These are phyloP conservation scores for Perizoma flavofasciatum DNA, from an alignment of 2,888 invertebrate genomes.

Conservation along the genomic window DNA sequence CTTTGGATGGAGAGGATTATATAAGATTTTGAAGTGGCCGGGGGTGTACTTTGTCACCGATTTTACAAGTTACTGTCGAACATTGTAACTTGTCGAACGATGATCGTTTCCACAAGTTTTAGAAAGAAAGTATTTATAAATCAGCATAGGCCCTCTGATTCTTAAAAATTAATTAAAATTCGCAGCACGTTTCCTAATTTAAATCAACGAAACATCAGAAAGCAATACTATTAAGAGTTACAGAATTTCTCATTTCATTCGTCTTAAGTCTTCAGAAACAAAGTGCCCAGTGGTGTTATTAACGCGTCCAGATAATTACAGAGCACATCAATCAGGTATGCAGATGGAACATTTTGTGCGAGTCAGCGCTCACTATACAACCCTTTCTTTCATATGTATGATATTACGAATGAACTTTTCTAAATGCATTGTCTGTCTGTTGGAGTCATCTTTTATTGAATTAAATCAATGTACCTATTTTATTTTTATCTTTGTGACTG, in stretches of 20 bases:
- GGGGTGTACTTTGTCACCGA: too few relatives aligned
- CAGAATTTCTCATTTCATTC: conserved; percentile 83
- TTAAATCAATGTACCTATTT: conserved; percentile 5
- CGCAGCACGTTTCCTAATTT: conserved; percentile 55
- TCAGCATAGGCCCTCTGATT: background rate
- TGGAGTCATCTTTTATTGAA: conserved; percentile 12
- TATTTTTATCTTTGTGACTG: conserved; percentile 4
- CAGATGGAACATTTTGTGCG: conserved; percentile 82
- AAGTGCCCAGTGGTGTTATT: conserved; percentile 83
- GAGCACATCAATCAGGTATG: conserved; percentile 83
- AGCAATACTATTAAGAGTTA: conserved; percentile 79
- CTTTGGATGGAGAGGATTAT: too few relatives aligned
- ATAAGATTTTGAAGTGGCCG: too few relatives aligned
- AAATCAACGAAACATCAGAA: conserved; percentile 82
- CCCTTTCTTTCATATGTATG: conserved; percentile 81
- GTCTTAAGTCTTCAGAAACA: conserved; percentile 82
- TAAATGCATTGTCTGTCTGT: conserved; percentile 44
- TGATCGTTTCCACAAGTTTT: too few relatives aligned
- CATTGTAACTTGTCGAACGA: too few relatives aligned
- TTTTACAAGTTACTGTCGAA: too few relatives aligned
- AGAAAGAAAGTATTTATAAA: too few relatives aligned
- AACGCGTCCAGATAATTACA: conserved; percentile 84
- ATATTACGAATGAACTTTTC: conserved; percentile 63
- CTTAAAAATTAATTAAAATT: conserved; percentile 55
- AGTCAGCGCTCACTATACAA: conserved; percentile 81